Evolutionary conservation across 2,797 vertebrate genomes (phyloP).

Genomic region (Urophycis tenuis): DNA sequence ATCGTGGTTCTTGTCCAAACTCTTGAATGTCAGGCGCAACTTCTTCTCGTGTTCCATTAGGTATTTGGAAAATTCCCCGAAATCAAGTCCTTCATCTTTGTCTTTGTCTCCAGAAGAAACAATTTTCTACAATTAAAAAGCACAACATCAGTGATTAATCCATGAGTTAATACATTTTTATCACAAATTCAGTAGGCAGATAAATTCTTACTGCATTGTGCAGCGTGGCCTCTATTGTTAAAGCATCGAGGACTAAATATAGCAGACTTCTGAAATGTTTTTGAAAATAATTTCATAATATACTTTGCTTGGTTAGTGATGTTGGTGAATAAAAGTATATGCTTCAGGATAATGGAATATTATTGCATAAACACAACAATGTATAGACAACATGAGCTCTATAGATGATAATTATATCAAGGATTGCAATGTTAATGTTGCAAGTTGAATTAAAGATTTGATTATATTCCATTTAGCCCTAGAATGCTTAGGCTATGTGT

Average conservation of each 20-base stretch:
- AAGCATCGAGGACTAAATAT: no score
- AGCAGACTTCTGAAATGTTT: background rate
- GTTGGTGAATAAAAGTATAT: background rate
- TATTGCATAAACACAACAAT: background rate
- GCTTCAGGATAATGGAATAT: background rate
- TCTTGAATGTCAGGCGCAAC: conserved; percentile 89
- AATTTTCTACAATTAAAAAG: conserved; percentile 78
- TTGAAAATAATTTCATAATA: background rate
- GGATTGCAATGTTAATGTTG: background rate
- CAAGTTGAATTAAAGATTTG: no score
- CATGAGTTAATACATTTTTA: background rate
- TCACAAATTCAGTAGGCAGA: background rate
- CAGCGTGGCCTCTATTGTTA: no score
- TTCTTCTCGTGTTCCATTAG: conserved; percentile 97
- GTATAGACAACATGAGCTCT: background rate
- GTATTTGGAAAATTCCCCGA: conserved; percentile 88
- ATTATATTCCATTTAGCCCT: no score
- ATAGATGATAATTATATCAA: background rate
- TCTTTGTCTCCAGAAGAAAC: conserved; percentile 82
- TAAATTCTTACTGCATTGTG: background rate
- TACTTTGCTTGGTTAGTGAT: background rate
- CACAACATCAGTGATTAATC: background rate
- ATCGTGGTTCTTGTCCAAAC: conserved; percentile 93
- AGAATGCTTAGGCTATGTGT: no score
- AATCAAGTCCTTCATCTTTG: conserved; percentile 82